Evolutionary conservation across 2,888 invertebrate genomes (phyloP).

Genomic region (Yponomeuta malinellus): DNA sequence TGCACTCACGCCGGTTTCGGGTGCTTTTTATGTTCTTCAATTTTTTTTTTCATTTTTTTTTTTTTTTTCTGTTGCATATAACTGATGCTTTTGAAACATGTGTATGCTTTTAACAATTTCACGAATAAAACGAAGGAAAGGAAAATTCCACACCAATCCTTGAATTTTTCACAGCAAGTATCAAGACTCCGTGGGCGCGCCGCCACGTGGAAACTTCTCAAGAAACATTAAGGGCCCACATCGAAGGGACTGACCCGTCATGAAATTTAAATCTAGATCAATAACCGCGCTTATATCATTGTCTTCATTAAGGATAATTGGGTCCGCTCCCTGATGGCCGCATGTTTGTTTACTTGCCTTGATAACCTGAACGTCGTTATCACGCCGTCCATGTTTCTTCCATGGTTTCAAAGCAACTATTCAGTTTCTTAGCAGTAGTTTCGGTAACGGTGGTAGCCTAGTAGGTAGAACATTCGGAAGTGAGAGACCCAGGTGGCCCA

Average conservation of each 20-base stretch:
- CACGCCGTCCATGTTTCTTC: neutral
- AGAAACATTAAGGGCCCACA: slow-evolving; percentile 74
- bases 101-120: too few species aligned
- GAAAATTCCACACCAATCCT: too few species aligned
- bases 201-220: slow-evolving; percentile 53
- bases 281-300: slow-evolving; percentile 77
- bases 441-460: too few species aligned
- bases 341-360: slow-evolving; percentile 68
- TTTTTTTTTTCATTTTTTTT: too few species aligned
- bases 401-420: neutral
- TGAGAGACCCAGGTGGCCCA: too few species aligned
- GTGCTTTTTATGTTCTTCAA: too few species aligned
- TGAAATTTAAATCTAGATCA: slow-evolving; percentile 77
- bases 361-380: slow-evolving; percentile 13
- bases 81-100: too few species aligned
- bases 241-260: slow-evolving; percentile 74
- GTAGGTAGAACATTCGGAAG: too few species aligned
- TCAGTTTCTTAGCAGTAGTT: neutral
- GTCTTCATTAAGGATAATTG: slow-evolving; percentile 78
- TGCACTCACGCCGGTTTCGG: too few species aligned
- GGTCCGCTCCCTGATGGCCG: slow-evolving; percentile 69
- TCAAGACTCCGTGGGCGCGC: slow-evolving; percentile 34
- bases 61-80: too few species aligned
- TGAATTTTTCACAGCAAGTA: slow-evolving; percentile 29
- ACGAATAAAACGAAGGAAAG: too few species aligned